These are phyloP conservation scores for Mycetomoellerius zeteki DNA, from an alignment of 1,140 invertebrate species.

Conservation along the genomic window DNA sequence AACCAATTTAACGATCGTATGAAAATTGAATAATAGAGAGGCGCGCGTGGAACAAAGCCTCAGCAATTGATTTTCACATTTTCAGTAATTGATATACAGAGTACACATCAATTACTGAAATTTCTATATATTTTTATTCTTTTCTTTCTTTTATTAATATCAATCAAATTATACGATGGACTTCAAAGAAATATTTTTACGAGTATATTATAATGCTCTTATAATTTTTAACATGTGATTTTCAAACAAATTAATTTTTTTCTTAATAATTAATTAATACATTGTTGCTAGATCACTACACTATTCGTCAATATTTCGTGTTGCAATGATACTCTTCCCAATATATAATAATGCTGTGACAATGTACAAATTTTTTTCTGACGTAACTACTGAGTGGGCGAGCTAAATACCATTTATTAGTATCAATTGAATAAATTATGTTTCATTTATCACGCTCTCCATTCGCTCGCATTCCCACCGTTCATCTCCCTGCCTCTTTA, in stretches of 20 bases:
- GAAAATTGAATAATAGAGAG: slow-evolving; percentile 41
- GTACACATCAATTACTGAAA: slow-evolving; percentile 11
- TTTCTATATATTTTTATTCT: background rate
- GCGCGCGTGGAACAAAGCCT: background rate
- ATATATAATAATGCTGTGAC: slow-evolving; percentile 8
- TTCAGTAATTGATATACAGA: slow-evolving; percentile 16
- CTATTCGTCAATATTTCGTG: background rate
- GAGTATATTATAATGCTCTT: too few species aligned
- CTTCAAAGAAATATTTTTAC: background rate
- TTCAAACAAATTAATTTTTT: slow-evolving; percentile 3
- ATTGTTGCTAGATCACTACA: background rate
- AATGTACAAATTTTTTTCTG: slow-evolving; percentile 60
- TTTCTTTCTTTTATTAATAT: background rate
- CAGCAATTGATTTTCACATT: slow-evolving; percentile 15
- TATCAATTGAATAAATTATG: slow-evolving; percentile 79
- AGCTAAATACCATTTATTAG: slow-evolving; percentile 76
- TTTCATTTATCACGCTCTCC: slow-evolving; percentile 72
- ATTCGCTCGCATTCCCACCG: slow-evolving; percentile 31
- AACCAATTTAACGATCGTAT: slow-evolving; percentile 38
- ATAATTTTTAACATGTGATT: background rate
- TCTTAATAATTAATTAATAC: background rate
- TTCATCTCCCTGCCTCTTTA: background rate
- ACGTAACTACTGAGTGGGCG: slow-evolving; percentile 51
- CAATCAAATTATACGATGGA: background rate
- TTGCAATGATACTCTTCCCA: background rate